phyloP scores from a whole-genome alignment of 1,140 invertebrate species.

The Diuraphis noxia region DNA sequence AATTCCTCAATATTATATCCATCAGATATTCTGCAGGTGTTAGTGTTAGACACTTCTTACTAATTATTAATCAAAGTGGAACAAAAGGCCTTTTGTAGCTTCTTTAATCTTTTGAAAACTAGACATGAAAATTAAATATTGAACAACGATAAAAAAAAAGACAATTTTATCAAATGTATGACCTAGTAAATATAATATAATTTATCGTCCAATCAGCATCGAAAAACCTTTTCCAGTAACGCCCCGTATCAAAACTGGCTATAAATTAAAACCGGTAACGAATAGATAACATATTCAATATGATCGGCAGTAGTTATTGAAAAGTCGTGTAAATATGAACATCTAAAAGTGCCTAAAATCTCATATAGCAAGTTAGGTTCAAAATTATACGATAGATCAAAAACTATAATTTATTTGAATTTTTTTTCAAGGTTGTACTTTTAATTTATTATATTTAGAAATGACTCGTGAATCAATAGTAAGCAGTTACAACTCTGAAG shows the following conservation, averaged over 20 bases:
- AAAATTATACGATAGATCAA: neutral
- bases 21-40: neutral
- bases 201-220: neutral
- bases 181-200: neutral
- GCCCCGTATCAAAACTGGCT: neutral
- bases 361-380: neutral
- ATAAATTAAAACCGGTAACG: neutral
- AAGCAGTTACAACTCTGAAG: conserved; percentile 63
- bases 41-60: neutral
- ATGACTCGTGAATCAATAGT: conserved; percentile 66
- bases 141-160: neutral
- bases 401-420: neutral
- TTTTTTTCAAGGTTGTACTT: neutral
- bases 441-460: conserved; percentile 60
- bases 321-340: neutral
- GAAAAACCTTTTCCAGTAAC: neutral
- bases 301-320: neutral
- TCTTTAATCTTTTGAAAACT: neutral
- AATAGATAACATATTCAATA: neutral
- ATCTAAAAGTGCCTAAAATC: neutral
- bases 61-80: neutral
- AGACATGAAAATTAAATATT: neutral
- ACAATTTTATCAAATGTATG: neutral
- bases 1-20: neutral
- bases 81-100: neutral